Percentiles rank a stretch among this genome's conserved stretches.
Conservation (phyloP, 2,797 vertebrate genomes). For the Lithobates sylvaticus region DNA sequence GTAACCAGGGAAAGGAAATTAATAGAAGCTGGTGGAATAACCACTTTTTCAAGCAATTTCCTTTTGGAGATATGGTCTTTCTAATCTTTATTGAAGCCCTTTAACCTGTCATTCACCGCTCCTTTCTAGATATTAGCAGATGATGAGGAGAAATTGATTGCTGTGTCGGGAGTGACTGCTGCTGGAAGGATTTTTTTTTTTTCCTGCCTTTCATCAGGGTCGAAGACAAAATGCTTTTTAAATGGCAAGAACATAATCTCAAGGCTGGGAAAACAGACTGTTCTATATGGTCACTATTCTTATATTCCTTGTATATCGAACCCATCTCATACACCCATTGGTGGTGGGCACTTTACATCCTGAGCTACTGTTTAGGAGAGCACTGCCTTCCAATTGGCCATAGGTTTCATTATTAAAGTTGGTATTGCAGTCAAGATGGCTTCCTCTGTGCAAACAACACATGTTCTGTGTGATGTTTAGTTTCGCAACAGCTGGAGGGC, state of each 20-base stretch:
- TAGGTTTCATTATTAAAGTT: no score
- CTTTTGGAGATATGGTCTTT: slow-evolving; percentile 81
- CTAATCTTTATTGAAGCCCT: slow-evolving; percentile 86
- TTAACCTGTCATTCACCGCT: slow-evolving; percentile 83
- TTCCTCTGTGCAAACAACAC: neutral
- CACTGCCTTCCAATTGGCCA: neutral
- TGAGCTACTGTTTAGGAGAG: no score
- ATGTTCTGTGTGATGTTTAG: no score
- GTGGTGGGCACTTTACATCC: neutral
- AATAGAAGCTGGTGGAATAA: slow-evolving; percentile 82
- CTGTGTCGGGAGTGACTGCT: slow-evolving; percentile 33
- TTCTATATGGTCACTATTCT: neutral
- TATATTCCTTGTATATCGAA: neutral
- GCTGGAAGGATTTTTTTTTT: neutral
- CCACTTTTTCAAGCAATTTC: slow-evolving; percentile 85
- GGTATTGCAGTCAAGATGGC: neutral
- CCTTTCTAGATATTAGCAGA: slow-evolving; percentile 65
- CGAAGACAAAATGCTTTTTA: neutral
- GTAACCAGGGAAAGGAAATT: slow-evolving; percentile 81
- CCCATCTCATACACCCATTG: neutral
- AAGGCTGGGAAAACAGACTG: neutral
- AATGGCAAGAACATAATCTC: neutral
- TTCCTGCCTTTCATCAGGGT: neutral
- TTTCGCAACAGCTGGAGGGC: no score
- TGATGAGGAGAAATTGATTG: slow-evolving; percentile 64